Base-by-base conservation (phyloP, 2,113 vertebrate species). In the Oceanites oceanicus region DNA sequence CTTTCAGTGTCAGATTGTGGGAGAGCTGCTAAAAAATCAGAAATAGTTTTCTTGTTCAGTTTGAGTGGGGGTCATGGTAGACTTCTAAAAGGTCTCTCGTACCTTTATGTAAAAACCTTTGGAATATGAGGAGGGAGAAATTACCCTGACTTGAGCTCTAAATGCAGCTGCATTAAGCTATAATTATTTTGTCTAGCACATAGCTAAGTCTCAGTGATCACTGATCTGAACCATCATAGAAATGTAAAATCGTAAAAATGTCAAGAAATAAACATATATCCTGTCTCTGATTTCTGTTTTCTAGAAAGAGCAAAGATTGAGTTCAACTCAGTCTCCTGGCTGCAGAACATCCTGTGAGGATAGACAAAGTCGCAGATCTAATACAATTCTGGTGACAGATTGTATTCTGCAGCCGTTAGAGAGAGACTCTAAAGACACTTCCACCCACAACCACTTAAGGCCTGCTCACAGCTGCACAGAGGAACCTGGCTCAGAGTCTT, bases 291-390 rank as follows among this genome's bases (percentile, higher is more conserved):
- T 89, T 91, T 56, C 52, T 93, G 4, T 96, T 97, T 93, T 91
- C 38, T 93, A 98, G 98, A 92, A 96, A 91, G 93, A 95, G 47
- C 90, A 92, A 80, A 95, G 75, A 75, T 82, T 83, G 71, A 87
- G 89, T 71, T 95, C 82, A 76, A 0, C 61, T 75, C 53, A 13
- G 71, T 90, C 70, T 76, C 34, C 56, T 74, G 73, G 68, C 14
- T 18, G 13, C 86, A 94, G 67, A 92, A 65, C 59, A 53, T 66
- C 73, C 58, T 61, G 62, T 94, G 75, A 97, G 68, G 91, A 65
- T 52, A 47, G 30, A 40, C 89, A 34, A 30, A 59, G 62, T 74
- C 16, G 26, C 62, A 59, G 62, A 36, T 68, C 86, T 83, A 61
- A 63, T 42, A 15, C 62, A 56, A 5, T 82, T 70, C n/a, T 92